Evolutionary conservation across 2,797 vertebrate genomes (phyloP), one percentile per base, ranked within the genome.

Genomic region (Phoebastria nigripes): DNA sequence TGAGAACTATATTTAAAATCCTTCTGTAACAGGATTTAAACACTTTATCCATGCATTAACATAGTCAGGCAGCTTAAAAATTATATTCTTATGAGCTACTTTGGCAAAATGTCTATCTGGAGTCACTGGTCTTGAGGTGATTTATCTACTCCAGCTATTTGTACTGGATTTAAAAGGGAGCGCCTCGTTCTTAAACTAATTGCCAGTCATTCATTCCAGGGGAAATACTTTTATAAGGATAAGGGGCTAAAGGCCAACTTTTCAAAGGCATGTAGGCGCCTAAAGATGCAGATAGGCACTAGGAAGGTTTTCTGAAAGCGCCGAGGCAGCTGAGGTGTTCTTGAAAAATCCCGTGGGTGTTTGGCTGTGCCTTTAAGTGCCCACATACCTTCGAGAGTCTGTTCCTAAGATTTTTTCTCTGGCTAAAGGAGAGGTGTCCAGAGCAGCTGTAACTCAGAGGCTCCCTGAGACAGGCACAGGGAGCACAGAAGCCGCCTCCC

Each of bases 121-220:
- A 93, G 47, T 91, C 85, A 37, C 37, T 70, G 70, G 66, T 81
- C 82, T 66, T 94, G 47, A 35, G 46, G 42, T 46, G 31, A 83
- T 94, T 95, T 94, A 89, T 96, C 87, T 90, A 22, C 91, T 54
- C 15, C 52, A 65, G 66, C 42, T 95, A 39, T 95, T 96, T 94
- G 87, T 65, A 87, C 62, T 91, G 91, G 85, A 93, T 95, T 96
- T 94, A 90, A 96, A 93, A 96, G 87, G 91, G 77, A 96, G 62
- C 9, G 66, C 55, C 87, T 91, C 15, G 0, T 89, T 91, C 95
- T 91, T 84, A 88, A 79, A 79, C 82, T 90, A 93, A 94, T 81
- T 94, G 73, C 84, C 67, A 90, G 90, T 65, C 51, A 76, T 90
- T 92, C 87, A 87, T 93, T 89, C 73, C 62, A 73, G 62, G 31